These are phyloP conservation scores for Helicoverpa assulta DNA, from an alignment of 2,888 invertebrate species.

Conservation along the genomic window DNA sequence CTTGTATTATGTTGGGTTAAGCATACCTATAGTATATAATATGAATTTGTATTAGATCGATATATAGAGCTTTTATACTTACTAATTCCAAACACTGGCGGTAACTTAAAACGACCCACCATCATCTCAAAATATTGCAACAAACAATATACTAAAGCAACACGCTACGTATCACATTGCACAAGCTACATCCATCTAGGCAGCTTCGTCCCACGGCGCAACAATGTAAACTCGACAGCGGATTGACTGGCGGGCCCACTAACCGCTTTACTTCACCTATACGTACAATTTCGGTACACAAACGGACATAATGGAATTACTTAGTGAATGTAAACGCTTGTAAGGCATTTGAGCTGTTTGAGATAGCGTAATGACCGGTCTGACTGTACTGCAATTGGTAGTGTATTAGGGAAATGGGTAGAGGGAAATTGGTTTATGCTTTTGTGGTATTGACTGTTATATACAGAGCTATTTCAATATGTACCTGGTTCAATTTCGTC, in stretches of 20 bases:
- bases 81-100: neutral
- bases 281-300: conserved; percentile 54
- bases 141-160: conserved; percentile 22
- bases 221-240: conserved; percentile 76
- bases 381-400: conserved; percentile 28
- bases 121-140: conserved; percentile 7
- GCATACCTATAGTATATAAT: too few species aligned
- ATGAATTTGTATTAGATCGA: too few species aligned
- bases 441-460: too few species aligned
- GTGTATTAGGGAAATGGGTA: neutral
- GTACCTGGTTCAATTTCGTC: too few species aligned
- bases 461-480: too few species aligned
- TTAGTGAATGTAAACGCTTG: conserved; percentile 52
- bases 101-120: neutral
- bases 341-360: conserved; percentile 48
- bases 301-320: conserved; percentile 63
- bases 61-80: too few species aligned
- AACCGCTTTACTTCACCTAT: conserved; percentile 66
- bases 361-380: conserved; percentile 23
- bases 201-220: conserved; percentile 53
- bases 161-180: conserved; percentile 20
- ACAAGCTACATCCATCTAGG: conserved; percentile 10
- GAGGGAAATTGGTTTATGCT: too few species aligned
- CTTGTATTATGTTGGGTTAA: conserved; percentile 25
- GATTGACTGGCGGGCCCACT: conserved; percentile 74